phyloP scores from a whole-genome alignment of 2,113 vertebrate genomes.

The Promerops cafer region DNA sequence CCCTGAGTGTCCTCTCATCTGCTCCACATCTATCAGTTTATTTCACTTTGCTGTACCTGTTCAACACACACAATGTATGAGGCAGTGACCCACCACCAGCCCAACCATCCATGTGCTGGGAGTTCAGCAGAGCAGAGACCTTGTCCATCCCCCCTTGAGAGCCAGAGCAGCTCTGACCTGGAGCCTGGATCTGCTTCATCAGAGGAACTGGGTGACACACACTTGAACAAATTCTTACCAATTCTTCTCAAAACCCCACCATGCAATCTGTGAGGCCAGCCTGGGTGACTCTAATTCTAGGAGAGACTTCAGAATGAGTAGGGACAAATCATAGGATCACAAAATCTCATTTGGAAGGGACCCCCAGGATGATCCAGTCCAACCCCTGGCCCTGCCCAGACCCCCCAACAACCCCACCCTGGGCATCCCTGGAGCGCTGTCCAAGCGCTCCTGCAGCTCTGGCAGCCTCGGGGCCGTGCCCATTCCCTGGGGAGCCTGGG shows the following conservation, averaged over 20 bases:
- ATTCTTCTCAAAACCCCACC: background rate
- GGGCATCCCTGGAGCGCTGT: background rate
- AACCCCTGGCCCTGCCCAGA: background rate
- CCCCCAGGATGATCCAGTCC: accelerated
- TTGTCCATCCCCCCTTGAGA: background rate
- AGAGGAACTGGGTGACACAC: background rate
- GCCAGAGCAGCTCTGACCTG: background rate
- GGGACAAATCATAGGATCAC: background rate
- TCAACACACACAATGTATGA: no score
- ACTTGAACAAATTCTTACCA: background rate
- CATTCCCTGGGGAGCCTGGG: background rate
- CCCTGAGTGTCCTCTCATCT: background rate
- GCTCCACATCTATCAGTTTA: background rate
- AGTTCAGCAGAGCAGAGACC: background rate
- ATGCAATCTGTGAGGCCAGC: background rate
- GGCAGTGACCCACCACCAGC: background rate
- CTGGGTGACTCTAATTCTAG: background rate
- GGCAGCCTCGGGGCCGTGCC: background rate
- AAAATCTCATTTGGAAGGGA: background rate
- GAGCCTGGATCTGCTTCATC: background rate
- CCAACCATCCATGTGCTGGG: background rate
- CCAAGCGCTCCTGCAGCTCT: background rate
- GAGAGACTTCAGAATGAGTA: background rate
- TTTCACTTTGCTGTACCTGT: background rate
- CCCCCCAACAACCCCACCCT: background rate